These are phyloP conservation scores for Elaphurus davidianus DNA, from an alignment of 2,113 vertebrate genomes.

Conservation along the genomic window DNA sequence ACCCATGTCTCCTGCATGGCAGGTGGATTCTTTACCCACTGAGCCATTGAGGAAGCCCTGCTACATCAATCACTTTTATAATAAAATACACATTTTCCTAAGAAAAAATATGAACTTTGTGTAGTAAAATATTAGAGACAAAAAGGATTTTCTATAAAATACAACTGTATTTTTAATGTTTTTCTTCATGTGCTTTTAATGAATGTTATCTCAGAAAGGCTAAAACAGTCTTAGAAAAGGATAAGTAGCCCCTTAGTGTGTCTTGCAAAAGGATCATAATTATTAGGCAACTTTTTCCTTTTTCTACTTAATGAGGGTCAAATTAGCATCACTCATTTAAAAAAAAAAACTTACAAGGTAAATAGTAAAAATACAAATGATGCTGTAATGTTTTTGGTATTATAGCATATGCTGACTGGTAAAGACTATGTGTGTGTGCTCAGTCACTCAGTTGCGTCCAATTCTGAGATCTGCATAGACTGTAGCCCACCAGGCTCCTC, in stretches of 20 bases:
- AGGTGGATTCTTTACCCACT: not conserved
- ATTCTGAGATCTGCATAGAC: not conserved
- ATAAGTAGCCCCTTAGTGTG: not conserved
- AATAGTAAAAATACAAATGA: not conserved
- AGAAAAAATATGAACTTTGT: not conserved
- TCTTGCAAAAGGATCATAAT: not conserved
- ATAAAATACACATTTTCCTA: not conserved
- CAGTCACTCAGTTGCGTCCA: not conserved
- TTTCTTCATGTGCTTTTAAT: not conserved
- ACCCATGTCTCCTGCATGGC: not conserved
- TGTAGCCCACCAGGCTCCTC: not conserved
- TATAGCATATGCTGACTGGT: not conserved
- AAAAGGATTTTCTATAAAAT: not conserved
- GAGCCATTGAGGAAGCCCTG: not conserved
- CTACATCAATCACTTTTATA: not conserved
- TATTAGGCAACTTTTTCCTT: not conserved
- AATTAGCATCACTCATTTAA: not conserved
- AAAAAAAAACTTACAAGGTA: not conserved
- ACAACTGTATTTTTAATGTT: not conserved
- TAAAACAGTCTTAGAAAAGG: not conserved
- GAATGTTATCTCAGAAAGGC: not conserved
- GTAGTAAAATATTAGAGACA: not conserved
- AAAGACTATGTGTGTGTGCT: accelerated
- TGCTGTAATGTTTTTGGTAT: not conserved
- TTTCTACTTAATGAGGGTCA: not conserved